These are phyloP conservation scores for human DNA, from an alignment of 2,113 vertebrate genomes.

Conservation along the genomic window DNA sequence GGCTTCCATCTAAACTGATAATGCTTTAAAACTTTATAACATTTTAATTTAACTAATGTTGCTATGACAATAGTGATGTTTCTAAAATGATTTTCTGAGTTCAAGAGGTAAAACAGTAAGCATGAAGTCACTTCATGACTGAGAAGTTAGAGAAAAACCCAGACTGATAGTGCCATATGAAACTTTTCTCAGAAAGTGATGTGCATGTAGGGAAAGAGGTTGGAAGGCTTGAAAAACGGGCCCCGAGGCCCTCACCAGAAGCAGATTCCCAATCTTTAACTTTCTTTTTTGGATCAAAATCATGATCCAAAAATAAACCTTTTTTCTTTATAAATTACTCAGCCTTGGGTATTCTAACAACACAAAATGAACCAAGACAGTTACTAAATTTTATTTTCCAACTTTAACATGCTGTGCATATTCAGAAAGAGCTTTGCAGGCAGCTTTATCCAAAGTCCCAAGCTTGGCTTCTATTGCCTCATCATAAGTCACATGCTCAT, in stretches of 20 bases:
- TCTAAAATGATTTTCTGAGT: conserved; percentile 39
- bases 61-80: conserved; percentile 16
- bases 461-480: not conserved
- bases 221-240: not conserved
- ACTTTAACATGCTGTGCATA: fast-evolving
- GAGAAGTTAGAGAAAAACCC: not conserved
- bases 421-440: not conserved
- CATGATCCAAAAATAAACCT: not conserved
- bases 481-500: not conserved
- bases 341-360: not conserved
- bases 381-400: too few species aligned
- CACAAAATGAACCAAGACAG: not conserved
- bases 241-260: not conserved
- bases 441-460: not conserved
- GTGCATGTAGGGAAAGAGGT: not conserved
- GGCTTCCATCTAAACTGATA: not conserved
- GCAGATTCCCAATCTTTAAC: not conserved
- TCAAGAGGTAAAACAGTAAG: not conserved
- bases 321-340: not conserved
- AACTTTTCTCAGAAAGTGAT: not conserved
- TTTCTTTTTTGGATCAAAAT: not conserved
- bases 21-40: conserved; percentile 12
- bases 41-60: conserved; percentile 36
- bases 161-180: not conserved
- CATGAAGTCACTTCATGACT: not conserved